These are phyloP conservation scores for Felis chaus DNA, from an alignment of 2,113 vertebrate species.

Conservation along the genomic window DNA sequence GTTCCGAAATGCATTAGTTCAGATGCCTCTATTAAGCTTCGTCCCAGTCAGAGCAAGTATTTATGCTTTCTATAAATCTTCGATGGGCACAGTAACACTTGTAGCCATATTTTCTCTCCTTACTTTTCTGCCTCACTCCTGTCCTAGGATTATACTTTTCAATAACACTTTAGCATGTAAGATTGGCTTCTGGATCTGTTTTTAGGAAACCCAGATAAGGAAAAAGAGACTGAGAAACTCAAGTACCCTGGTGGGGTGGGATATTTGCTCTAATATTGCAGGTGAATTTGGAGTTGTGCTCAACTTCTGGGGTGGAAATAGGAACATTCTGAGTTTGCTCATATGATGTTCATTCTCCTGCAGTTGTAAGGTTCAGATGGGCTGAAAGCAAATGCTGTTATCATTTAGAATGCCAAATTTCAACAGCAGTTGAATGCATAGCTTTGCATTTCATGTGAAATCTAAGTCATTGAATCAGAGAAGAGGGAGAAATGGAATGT, in stretches of 20 bases:
- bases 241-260: neutral
- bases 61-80: neutral
- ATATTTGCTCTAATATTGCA: neutral
- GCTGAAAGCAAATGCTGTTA: neutral
- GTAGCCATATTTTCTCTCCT: neutral
- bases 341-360: neutral
- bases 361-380: neutral
- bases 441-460: slow-evolving; percentile 7
- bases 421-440: neutral
- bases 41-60: neutral
- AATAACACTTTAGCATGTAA: neutral
- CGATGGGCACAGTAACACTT: neutral
- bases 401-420: slow-evolving; percentile 31
- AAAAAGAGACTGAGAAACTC: neutral
- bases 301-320: neutral
- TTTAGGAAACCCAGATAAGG: neutral
- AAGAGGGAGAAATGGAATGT: neutral
- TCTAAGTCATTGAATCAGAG: neutral
- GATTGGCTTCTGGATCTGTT: neutral
- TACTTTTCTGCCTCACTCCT: neutral
- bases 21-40: neutral
- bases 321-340: neutral
- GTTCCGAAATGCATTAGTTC: neutral
- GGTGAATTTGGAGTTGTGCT: neutral
- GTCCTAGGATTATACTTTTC: neutral